Base-by-base conservation (phyloP, 1,140 invertebrate species). In the Bombyx mandarina region DNA sequence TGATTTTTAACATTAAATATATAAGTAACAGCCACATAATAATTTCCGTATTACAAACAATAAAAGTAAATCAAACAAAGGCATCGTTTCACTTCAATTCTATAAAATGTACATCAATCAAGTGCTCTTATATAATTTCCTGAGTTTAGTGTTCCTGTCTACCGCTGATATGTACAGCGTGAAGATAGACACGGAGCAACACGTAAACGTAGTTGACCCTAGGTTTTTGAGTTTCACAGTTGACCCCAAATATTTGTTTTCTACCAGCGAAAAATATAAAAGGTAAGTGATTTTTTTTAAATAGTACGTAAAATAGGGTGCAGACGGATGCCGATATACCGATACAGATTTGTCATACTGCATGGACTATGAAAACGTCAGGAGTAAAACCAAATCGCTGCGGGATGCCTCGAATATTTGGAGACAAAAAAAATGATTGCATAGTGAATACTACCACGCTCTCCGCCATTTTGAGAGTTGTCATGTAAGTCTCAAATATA, bases 161-260 rank as follows among this genome's bases (percentile, higher is more conserved):
- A 46, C 35, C 7, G 62, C 66, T 0, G 72, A 79, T 26, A 77
- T 73, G 9, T 82, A 77, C 26, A 77, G 51, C 43, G 76, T 82
- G 18, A 72, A 70, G 49, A 64, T 86, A 8, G 57, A 49, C 0
- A 77, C 79, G 0, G 88, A 89, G 10, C 86, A 83, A 8, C 82
- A 88, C n/a, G 61, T 89, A 6, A 86, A 91, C 48, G 57, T 87
- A 45, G 89, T 91, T 0, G 89, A 89, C 63, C 88, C 87, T 3
- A 89, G 88, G 59, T 93, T 93, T 78, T 72, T 93, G n/a, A 93
- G 91, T 70, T 85, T 92, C 54, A 90, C 90, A 3, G 71, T 92
- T 8, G 91, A 92, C 73, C 91, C 91, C 0, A 80, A 86, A 46
- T 77, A 78, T 73, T 63, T 86, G 22, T 82, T 85, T 63, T 68